Evolutionary conservation across 2,888 invertebrate genomes (phyloP).

Genomic region (Eristalinus aeneus): DNA sequence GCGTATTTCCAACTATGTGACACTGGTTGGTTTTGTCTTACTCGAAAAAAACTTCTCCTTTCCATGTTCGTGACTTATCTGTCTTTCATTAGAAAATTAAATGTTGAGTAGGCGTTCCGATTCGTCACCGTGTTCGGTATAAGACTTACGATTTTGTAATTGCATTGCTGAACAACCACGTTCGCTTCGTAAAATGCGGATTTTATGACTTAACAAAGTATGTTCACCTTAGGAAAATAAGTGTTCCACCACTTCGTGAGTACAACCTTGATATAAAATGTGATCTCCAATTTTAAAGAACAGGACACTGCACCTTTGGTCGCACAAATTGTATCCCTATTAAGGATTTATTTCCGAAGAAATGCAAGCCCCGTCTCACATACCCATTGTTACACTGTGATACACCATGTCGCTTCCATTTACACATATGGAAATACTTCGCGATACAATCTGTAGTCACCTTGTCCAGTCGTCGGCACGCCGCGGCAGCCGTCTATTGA

Average conservation of each 20-base stretch:
- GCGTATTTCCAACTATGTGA: too few species aligned
- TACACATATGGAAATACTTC: slow-evolving; percentile 19
- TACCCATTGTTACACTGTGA: slow-evolving; percentile 10
- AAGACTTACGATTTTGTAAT: too few species aligned
- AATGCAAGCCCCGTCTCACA: neutral
- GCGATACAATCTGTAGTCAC: slow-evolving; percentile 3
- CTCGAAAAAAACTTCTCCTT: too few species aligned
- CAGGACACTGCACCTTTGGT: neutral
- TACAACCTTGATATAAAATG: neutral
- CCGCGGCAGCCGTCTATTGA: slow-evolving; percentile 7
- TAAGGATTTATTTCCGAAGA: neutral
- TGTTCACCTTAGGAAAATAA: neutral
- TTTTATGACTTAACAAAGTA: too few species aligned
- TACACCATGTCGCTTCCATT: neutral
- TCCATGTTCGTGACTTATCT: too few species aligned
- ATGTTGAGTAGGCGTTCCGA: too few species aligned
- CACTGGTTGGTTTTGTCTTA: too few species aligned
- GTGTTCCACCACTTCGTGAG: neutral
- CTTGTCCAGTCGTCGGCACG: neutral
- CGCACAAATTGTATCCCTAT: neutral
- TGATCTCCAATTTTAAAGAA: neutral
- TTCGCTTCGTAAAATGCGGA: too few species aligned
- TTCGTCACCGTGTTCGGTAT: too few species aligned
- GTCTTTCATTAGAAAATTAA: too few species aligned
- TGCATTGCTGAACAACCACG: too few species aligned